Evolutionary conservation across 2,797 vertebrate genomes (phyloP).

Genomic region (Alcedo atthis): DNA sequence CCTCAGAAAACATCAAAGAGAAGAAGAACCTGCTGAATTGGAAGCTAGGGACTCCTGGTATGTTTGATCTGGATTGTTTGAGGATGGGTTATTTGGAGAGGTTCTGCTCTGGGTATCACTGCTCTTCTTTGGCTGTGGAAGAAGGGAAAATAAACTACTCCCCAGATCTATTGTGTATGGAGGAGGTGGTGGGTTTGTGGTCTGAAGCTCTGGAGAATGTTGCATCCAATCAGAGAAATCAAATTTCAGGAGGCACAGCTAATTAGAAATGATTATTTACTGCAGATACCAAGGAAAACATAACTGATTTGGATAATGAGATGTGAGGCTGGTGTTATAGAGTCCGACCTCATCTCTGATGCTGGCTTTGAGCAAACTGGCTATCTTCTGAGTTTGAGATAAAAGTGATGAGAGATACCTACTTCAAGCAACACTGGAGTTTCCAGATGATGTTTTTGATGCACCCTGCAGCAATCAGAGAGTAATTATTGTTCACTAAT

Average conservation of each 20-base stretch:
- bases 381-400: neutral
- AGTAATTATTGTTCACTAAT: neutral
- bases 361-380: conserved; percentile 7
- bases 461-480: neutral
- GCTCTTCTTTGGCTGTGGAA: neutral
- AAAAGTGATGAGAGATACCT: neutral
- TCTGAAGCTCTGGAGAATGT: neutral
- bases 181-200: neutral
- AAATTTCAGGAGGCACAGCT: neutral
- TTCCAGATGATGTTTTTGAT: neutral
- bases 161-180: neutral
- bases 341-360: neutral
- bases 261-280: neutral
- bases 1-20: neutral
- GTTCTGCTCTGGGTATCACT: neutral
- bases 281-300: neutral
- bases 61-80: neutral
- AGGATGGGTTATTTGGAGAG: neutral
- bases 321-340: neutral
- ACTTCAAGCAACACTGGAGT: neutral
- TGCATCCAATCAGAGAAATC: neutral
- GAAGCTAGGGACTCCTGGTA: neutral
- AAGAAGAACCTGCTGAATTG: neutral
- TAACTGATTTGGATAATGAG: neutral
- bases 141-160: neutral